Percentiles rank a stretch among this genome's conserved stretches.
Conservation (phyloP, 2,888 invertebrate genomes). For the Capitulum mitella region DNA sequence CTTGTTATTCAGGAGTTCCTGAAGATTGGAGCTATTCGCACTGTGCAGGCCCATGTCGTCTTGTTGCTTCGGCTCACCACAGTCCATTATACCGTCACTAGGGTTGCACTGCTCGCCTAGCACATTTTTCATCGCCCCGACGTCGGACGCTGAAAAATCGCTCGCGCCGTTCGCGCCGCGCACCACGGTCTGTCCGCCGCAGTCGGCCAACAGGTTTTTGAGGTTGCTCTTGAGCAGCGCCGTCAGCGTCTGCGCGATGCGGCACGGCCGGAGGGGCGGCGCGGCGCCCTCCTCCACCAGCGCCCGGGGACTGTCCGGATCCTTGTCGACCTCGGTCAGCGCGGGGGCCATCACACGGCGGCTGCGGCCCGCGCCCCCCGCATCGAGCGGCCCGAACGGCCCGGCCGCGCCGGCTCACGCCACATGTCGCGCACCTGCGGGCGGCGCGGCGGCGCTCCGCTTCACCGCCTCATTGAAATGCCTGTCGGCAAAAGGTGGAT, state of each 20-base stretch:
- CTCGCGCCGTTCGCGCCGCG: neutral
- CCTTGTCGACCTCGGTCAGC: conserved; percentile 8
- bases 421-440: neutral
- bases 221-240: conserved; percentile 22
- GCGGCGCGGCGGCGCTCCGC: too few species aligned
- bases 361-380: neutral
- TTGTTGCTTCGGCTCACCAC: neutral
- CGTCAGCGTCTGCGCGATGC: neutral
- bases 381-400: neutral
- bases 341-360: conserved; percentile 8
- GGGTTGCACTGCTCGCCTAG: neutral
- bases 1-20: neutral
- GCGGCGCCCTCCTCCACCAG: neutral
- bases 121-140: conserved; percentile 14
- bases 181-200: neutral
- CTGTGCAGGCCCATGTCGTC: conserved; percentile 20
- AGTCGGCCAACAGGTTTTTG: conserved; percentile 21
- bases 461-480: neutral
- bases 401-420: neutral
- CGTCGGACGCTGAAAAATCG: neutral
- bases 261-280: neutral
- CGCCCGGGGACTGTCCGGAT: conserved; percentile 7
- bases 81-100: neutral
- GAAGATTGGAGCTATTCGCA: neutral
- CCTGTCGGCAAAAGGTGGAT: too few species aligned